Base-by-base conservation (phyloP, 2,797 vertebrate genomes). In the Astyanax mexicanus region DNA sequence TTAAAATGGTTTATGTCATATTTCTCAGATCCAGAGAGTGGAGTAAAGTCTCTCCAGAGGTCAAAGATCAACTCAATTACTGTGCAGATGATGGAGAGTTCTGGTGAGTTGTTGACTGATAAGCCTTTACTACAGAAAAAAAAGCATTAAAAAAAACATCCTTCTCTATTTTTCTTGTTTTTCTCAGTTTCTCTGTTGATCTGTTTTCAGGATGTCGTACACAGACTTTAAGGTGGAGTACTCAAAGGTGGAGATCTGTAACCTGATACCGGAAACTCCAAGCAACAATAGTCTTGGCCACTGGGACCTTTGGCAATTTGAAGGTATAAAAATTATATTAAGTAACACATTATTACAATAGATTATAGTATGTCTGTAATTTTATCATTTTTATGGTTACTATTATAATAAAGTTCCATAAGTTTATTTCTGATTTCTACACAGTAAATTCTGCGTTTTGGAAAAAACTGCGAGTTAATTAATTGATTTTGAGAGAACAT, bases 71-170 rank as follows among this genome's bases (percentile, higher is more conserved):
- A 71, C 58, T 94, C 75, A 87, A 85, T 69, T 55, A 89, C 6
- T 76, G 86, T 29, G 84, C 85, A 62, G 91, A 94, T 8, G 92
- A 94, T 75, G 93, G 93, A 72, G 93, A 94, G 75, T 94, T 94
- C 83, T 94, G 93, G 93, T 94, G 82, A 85, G 79, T 37, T 25
- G 25, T 7, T 19, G n/a, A n/a, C 21, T 29, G 4, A 45, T 17
- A 3, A 12, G 10, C 3, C 6, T 9, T 13, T 54, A 21, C 21
- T 25, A 27, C 11, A 11, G 1, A 4, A 17, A 10, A 10, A 13
- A 11, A 6, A 7, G 15, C 15, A 17, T 45, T 1, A 17, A 19
- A 5, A 10, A 17, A 17, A 15, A 4, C 17, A 42, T 7, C 7
- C 17, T 1, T 11, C 32, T 1, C 68, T 7, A 47, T 37, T 38